Conservation (phyloP, 2,797 vertebrate species). For the Propithecus perrieri region DNA sequence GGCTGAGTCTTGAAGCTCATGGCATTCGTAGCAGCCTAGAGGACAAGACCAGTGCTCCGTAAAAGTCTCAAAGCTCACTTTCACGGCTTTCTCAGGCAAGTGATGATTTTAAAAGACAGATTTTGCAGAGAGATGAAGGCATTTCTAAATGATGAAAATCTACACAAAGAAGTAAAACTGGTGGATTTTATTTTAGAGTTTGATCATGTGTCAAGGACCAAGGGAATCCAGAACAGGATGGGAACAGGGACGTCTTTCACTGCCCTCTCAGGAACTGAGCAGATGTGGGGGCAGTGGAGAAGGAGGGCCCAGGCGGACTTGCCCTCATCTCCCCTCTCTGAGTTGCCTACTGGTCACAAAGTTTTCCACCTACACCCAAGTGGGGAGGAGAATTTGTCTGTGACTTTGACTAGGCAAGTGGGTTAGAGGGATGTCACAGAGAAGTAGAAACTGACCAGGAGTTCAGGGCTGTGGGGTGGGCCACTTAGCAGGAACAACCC, state of each 20-base stretch:
- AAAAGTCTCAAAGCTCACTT: background rate
- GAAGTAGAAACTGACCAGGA: background rate
- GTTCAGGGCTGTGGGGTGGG: background rate
- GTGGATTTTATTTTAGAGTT: background rate
- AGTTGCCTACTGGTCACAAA: background rate
- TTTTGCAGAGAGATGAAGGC: background rate
- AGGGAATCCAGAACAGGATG: background rate
- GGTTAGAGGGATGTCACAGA: background rate
- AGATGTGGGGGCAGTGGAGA: background rate
- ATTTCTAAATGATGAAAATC: background rate
- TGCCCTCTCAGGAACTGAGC: background rate
- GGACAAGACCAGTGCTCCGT: rapidly evolving
- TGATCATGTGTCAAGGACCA: background rate
- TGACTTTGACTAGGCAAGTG: background rate
- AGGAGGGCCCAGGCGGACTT: rapidly evolving
- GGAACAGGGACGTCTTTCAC: background rate
- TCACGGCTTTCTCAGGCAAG: background rate
- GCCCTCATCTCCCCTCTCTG: background rate
- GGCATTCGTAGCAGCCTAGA: background rate
- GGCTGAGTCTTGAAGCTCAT: background rate
- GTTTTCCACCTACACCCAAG: background rate
- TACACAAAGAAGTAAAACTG: background rate
- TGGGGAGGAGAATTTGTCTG: background rate
- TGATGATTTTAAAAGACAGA: background rate
- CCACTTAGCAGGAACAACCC: background rate